Evolutionary conservation across 1,140 invertebrate genomes (phyloP), one percentile per base, ranked within the genome.

Genomic region (Eumeta japonica): DNA sequence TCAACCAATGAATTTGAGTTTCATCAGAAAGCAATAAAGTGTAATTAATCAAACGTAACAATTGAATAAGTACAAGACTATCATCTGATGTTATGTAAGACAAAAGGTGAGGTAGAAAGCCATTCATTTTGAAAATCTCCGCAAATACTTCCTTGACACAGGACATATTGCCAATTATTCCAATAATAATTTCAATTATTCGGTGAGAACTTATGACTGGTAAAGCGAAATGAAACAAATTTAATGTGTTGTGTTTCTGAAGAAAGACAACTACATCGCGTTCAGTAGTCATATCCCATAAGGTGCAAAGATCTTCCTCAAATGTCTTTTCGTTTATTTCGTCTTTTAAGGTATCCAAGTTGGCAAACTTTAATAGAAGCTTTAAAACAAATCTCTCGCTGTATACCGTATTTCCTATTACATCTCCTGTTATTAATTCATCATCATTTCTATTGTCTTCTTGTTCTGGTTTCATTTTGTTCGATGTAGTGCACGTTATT

Each of bases 221-320:
- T 55, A 30, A 72, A 58, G 43, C 62, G 52, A 56, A 77, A 57
- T 42, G 77, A 45, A 48, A 75, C 12, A 89, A 58, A 30, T 82
- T 77, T 7, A 85, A 64, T 44, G 82, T 80, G 35, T 85, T 76
- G 43, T 86, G 77, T 47, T 84, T 72, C 34, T 84, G 57, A 2
- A 89, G 65, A 53, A 83, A 83, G n/a, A 78, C 43, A 2, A 83
- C 82, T 2, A 89, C 80, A 52, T 88, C 87, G 50, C 79, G 77
- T 41, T 89, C 82, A 0, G 81, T 62, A 7, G 86, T 85, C 83
- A 89, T 88, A 46, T 90, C 86, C 88, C 87, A 90, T 1, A 90
- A 52, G 13, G 79, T 81, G 50, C 86, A 88, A 3, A 89, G 63
- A 41, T 88, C 81, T 10, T 79, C 76, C 76, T 89, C 87, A 13